phyloP scores from a whole-genome alignment of 2,113 vertebrate species.

The Rattus rattus region DNA sequence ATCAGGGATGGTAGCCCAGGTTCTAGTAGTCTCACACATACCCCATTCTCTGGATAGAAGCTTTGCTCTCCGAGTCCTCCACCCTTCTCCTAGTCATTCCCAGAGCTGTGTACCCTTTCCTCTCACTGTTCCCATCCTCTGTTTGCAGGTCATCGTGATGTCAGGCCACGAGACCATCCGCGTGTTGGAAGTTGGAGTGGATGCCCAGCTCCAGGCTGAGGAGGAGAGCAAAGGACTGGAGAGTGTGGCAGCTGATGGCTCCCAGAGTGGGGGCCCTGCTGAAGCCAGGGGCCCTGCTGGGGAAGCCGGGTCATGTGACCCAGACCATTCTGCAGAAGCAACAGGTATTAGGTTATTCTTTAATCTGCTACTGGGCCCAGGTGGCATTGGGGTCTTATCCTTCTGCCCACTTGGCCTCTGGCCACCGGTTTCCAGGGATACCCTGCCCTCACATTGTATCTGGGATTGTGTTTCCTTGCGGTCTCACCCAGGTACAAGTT shows the following conservation, averaged over 20 bases:
- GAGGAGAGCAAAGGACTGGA: slow-evolving; percentile 84
- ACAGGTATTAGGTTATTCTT: slow-evolving; percentile 78
- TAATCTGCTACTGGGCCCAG: background rate
- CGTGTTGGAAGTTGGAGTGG: slow-evolving; percentile 95
- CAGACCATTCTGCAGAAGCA: slow-evolving; percentile 70
- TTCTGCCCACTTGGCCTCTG: background rate
- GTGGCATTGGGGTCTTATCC: background rate
- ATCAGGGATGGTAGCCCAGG: background rate
- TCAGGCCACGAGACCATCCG: slow-evolving; percentile 97
- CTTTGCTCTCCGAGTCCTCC: background rate
- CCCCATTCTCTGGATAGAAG: background rate
- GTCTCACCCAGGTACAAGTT: background rate
- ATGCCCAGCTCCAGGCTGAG: slow-evolving; percentile 87
- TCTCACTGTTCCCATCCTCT: background rate
- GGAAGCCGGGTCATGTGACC: slow-evolving; percentile 67
- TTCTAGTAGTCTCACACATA: background rate
- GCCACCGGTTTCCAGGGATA: background rate
- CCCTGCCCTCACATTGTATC: background rate
- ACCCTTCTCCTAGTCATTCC: background rate
- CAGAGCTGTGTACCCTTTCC: background rate
- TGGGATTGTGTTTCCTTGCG: background rate
- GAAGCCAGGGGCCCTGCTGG: slow-evolving; percentile 22
- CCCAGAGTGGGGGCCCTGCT: slow-evolving; percentile 58
- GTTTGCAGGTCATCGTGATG: slow-evolving; percentile 95
- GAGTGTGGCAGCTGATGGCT: slow-evolving; percentile 65